These are phyloP conservation scores for Polylopha cassiicola DNA, from an alignment of 2,888 invertebrate species.

Conservation along the genomic window DNA sequence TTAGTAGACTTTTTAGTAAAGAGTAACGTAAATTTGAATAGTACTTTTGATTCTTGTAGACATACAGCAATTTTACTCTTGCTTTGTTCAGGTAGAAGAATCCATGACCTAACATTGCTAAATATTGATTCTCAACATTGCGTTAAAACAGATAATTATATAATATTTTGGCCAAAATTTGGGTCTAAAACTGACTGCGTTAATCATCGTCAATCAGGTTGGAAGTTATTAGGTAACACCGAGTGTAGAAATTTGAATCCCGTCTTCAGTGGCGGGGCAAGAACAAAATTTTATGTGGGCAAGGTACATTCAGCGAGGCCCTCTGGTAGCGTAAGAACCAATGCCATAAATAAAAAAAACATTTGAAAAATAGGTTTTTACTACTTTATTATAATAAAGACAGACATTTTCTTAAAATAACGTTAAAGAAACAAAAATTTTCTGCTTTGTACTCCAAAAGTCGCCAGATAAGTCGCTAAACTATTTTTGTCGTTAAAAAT, in stretches of 20 bases:
- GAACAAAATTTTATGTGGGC: too few relatives aligned
- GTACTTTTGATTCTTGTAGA: slow-evolving; percentile 5
- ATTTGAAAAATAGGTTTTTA: too few relatives aligned
- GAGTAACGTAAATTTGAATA: not conserved
- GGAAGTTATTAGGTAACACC: not conserved
- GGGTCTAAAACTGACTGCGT: slow-evolving; percentile 14
- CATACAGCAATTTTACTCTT: slow-evolving; percentile 11
- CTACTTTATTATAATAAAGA: too few relatives aligned
- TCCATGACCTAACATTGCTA: slow-evolving; percentile 21
- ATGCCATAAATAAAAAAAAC: too few relatives aligned
- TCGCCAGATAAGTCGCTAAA: too few relatives aligned
- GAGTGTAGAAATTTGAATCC: not conserved
- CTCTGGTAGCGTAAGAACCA: too few relatives aligned
- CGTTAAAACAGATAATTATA: not conserved
- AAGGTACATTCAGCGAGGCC: too few relatives aligned
- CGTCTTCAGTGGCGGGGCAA: too few relatives aligned
- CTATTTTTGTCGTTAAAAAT: too few relatives aligned
- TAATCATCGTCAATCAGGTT: slow-evolving; percentile 8
- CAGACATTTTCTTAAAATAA: too few relatives aligned
- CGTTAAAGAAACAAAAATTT: too few relatives aligned
- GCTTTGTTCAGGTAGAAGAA: slow-evolving; percentile 17
- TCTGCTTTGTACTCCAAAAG: too few relatives aligned
- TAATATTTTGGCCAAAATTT: slow-evolving; percentile 8
- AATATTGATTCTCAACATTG: not conserved
- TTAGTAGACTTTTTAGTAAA: slow-evolving; percentile 2